A percentile compares a stretch with the other conserved stretches of the same genome.
phyloP scores from a whole-genome alignment of 2,888 invertebrate species.

The Chymomyza amoena region DNA sequence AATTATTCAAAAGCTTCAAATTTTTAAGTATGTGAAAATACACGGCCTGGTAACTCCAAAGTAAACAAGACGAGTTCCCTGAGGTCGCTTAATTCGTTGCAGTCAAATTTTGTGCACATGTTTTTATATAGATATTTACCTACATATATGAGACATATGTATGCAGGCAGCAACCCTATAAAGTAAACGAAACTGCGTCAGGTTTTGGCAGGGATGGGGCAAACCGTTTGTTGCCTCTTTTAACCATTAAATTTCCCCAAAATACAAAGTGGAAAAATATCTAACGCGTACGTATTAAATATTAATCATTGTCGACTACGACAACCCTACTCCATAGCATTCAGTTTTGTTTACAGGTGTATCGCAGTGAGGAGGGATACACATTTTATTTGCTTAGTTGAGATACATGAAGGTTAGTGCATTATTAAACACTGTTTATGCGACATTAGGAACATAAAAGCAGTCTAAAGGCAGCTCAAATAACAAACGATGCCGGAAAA shows the following conservation, averaged over 20 bases:
- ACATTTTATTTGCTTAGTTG: constrained; percentile 62
- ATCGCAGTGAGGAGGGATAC: constrained; percentile 10
- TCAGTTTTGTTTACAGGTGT: constrained; percentile 10
- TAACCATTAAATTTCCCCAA: constrained; percentile 67
- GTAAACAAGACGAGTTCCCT: constrained; percentile 36
- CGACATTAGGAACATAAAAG: constrained; percentile 74
- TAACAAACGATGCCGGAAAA: constrained; percentile 31
- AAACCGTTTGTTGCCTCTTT: constrained; percentile 19
- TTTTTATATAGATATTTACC: constrained; percentile 16
- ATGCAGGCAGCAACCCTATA: background rate
- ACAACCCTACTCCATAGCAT: constrained; percentile 9
- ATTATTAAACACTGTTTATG: constrained; percentile 72
- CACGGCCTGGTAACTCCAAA: background rate
- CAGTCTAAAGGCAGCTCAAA: constrained; percentile 34
- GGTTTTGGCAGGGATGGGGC: background rate
- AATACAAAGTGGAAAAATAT: constrained; percentile 58
- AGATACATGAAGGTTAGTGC: constrained; percentile 58
- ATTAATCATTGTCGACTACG: constrained; percentile 63
- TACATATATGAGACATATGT: background rate
- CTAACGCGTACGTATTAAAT: constrained; percentile 65
- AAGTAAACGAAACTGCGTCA: background rate
- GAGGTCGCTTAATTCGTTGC: constrained; percentile 41
- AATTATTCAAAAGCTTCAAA: constrained; percentile 59
- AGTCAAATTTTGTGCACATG: constrained; percentile 43
- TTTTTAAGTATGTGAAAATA: constrained; percentile 28